Percentiles rank a stretch among this genome's conserved stretches.
phyloP scores from a whole-genome alignment of 2,113 vertebrate species.

The Chaetops frenatus region DNA sequence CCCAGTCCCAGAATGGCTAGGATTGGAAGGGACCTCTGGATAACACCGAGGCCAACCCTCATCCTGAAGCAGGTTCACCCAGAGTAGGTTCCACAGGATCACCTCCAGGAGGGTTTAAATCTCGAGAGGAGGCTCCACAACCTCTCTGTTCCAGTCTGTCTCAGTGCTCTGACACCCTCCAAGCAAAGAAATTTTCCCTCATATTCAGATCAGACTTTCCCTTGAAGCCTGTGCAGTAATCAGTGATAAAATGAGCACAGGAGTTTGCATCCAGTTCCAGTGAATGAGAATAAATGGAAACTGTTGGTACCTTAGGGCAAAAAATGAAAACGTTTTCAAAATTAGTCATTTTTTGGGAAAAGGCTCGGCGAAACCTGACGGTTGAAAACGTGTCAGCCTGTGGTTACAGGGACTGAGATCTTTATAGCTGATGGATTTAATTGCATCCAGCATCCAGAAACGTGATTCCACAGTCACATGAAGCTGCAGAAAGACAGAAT shows the following conservation, averaged over 20 bases:
- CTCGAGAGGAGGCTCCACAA: not conserved
- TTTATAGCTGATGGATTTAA: not conserved
- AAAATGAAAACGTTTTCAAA: not conserved
- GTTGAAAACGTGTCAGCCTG: not conserved
- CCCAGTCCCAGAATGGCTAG: accelerated
- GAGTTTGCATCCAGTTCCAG: not conserved
- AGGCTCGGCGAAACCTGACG: not conserved
- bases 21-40: not conserved
- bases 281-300: not conserved
- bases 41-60: not conserved
- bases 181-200: not conserved
- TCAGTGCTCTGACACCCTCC: not conserved
- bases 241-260: not conserved
- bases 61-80: not conserved
- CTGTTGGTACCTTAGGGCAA: not conserved
- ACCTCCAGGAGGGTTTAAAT: not conserved
- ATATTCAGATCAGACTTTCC: not conserved
- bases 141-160: accelerated
- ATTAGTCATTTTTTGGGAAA: not conserved
- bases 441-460: not conserved
- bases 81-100: not conserved
- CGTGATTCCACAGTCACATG: not conserved
- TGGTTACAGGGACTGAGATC: not conserved
- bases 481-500: not conserved
- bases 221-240: not conserved